phyloP scores from a whole-genome alignment of 2,113 vertebrate genomes.

The Peromyscus leucopus region DNA sequence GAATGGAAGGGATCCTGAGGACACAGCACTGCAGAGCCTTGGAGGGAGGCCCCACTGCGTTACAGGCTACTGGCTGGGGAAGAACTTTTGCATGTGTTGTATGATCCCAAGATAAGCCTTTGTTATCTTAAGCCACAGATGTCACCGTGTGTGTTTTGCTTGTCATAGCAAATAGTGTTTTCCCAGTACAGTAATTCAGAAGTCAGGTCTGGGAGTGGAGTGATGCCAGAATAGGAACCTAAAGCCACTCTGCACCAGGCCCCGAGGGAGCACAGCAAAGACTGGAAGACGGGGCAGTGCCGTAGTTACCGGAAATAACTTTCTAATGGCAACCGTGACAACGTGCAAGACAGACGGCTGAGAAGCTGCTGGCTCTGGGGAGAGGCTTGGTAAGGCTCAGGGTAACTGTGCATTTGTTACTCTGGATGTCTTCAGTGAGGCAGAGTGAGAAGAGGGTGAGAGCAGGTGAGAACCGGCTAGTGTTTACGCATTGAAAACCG shows the following conservation, averaged over 20 bases:
- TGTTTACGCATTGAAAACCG: background rate
- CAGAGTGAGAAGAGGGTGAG: background rate
- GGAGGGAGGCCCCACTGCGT: background rate
- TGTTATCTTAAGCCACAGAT: background rate
- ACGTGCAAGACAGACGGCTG: background rate
- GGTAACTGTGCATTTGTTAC: background rate
- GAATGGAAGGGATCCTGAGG: background rate
- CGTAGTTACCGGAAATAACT: background rate
- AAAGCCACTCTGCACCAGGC: background rate
- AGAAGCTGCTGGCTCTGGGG: background rate
- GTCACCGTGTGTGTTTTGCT: background rate
- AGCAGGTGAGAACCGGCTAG: background rate
- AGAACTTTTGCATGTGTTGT: rapidly evolving
- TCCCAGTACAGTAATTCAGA: background rate
- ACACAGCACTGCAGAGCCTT: background rate
- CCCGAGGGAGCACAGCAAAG: background rate
- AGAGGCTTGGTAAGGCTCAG: background rate
- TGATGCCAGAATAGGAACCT: background rate
- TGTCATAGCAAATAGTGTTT: background rate
- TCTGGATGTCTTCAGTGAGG: background rate
- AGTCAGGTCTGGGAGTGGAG: background rate
- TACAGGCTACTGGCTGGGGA: background rate
- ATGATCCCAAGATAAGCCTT: background rate
- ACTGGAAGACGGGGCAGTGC: background rate
- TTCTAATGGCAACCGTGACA: background rate